Evolutionary conservation across 2,888 invertebrate species (phyloP), one percentile per base, ranked within the genome.

Genomic region (Drosophila trichaetosa): DNA sequence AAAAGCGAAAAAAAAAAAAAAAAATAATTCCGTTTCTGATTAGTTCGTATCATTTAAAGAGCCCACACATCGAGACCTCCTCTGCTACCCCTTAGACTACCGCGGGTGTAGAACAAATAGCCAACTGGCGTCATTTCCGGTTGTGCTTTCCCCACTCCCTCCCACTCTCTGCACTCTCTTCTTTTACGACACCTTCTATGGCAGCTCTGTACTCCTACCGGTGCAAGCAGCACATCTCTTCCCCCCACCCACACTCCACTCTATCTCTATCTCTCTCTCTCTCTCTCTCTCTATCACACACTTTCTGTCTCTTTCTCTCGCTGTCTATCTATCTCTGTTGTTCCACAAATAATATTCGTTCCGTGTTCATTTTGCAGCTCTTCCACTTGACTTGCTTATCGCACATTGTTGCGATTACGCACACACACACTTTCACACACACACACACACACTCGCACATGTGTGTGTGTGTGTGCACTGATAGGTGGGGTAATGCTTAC

Each of bases 371-470:
- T 33, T 62, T 53, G 78, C 71, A 65, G 76, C 76, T 75, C 64
- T 72, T 78, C 79, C 78, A 78, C 78, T 78, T 79, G 78, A 78
- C 79, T 65, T 54, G 65, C 72, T 78, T 78, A 78, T 79, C 78
- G 49, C 68, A 71, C 59, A 71, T 68, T 75, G 33, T 75, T 68
- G 65, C 77, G 77, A 78, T 79, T 64, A 61, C 66, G 52, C 54
- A 59, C 48, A 54, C 31, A 69, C 52, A 40, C 49, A 34, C 57
- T 57, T 21, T 70, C 11, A 48, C 16, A 36, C 40, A 34, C 5
- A 46, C 2, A 48, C 1, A 29, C 4, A 13, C 8, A n/a, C 7
- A 21, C 13, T 40, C 0, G 24, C 2, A 11, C 6, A 13, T n/a
- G 33, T 18, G 27, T 24, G 38, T 18, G 21, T 34, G 4, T 1